Conservation (phyloP, 2,797 vertebrate genomes). For the Cetoscarus ocellatus region DNA sequence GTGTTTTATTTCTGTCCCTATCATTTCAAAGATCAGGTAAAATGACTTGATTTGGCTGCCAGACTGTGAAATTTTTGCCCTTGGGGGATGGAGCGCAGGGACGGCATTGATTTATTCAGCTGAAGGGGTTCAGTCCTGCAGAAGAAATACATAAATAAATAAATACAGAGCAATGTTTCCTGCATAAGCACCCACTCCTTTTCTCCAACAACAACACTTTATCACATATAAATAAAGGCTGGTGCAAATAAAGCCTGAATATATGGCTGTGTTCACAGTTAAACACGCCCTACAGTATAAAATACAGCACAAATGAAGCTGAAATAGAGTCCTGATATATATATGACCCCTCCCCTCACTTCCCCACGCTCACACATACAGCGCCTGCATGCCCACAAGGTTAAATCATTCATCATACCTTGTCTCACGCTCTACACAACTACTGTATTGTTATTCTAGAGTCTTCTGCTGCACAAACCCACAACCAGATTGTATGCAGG, state of each 20-base stretch:
- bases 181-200: conserved; percentile 33
- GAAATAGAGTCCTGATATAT: conserved; percentile 30
- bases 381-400: conserved; percentile 45
- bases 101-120: conserved; percentile 67
- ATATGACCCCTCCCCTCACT: conserved; percentile 21
- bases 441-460: conserved; percentile 43
- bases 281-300: conserved; percentile 29
- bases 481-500: conserved; percentile 16
- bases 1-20: conserved; percentile 39
- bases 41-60: conserved; percentile 62
- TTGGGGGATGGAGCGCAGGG: conserved; percentile 55
- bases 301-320: conserved; percentile 15
- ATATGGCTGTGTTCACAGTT: conserved; percentile 3
- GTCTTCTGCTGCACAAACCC: conserved; percentile 50
- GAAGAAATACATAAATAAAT: conserved; percentile 67
- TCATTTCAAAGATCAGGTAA: conserved; percentile 54
- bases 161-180: conserved; percentile 43
- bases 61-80: conserved; percentile 67
- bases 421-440: conserved; percentile 48
- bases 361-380: not conserved
- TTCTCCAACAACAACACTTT: conserved; percentile 13
- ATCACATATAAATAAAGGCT: not conserved
- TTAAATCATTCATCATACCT: conserved; percentile 65
- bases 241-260: conserved; percentile 12
- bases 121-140: conserved; percentile 44